These are phyloP conservation scores for Sacculina carcini DNA, from an alignment of 2,888 invertebrate genomes.

Conservation along the genomic window DNA sequence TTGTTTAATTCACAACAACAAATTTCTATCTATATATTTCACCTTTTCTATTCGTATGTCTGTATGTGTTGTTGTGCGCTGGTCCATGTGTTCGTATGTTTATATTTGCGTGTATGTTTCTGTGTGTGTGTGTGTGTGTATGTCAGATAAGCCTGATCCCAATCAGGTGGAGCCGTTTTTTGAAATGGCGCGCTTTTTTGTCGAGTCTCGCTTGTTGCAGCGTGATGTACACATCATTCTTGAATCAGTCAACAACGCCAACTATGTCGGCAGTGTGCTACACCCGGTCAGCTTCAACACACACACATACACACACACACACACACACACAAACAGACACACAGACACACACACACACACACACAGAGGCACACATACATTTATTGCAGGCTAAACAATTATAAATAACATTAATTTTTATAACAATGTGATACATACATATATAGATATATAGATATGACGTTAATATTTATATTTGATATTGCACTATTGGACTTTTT, in stretches of 20 bases:
- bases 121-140: neutral
- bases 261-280: conserved; percentile 72
- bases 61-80: neutral
- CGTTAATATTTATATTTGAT: too few relatives aligned
- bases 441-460: too few relatives aligned
- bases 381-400: too few relatives aligned
- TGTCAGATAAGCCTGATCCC: conserved; percentile 26
- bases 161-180: conserved; percentile 30
- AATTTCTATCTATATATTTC: neutral
- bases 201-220: conserved; percentile 71
- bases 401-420: too few relatives aligned
- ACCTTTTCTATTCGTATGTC: conserved; percentile 2
- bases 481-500: too few relatives aligned
- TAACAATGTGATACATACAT: too few relatives aligned
- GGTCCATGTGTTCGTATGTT: neutral
- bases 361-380: too few relatives aligned
- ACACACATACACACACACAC: too few relatives aligned
- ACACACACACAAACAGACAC: too few relatives aligned
- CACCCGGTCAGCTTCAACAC: conserved; percentile 43
- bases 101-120: neutral
- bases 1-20: too few relatives aligned
- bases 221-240: conserved; percentile 66
- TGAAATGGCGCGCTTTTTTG: conserved; percentile 79
- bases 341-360: too few relatives aligned
- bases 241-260: conserved; percentile 74